Percentiles rank a stretch among this genome's conserved stretches.
phyloP scores from a whole-genome alignment of 1,140 invertebrate species.

The Calliphora vicina region DNA sequence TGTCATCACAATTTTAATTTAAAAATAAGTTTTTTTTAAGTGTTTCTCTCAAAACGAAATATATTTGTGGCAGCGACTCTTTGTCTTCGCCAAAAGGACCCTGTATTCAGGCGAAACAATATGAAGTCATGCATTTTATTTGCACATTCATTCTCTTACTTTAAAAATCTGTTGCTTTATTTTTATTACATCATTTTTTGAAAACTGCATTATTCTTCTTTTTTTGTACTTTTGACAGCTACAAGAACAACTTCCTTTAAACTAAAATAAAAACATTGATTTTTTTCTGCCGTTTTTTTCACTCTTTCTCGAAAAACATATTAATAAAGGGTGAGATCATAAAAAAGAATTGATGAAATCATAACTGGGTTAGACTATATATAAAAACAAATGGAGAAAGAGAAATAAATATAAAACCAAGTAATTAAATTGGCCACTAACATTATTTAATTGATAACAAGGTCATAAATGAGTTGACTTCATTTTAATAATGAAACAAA shows the following conservation, averaged over 20 bases:
- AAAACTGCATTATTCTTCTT: not conserved
- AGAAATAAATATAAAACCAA: not conserved
- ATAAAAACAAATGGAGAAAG: not conserved
- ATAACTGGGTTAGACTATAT: not conserved
- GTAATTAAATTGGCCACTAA: not conserved
- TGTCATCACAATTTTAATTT: not conserved
- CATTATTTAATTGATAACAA: not conserved
- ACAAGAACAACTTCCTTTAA: not conserved
- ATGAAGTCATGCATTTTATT: conserved; percentile 1
- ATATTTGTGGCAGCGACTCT: not conserved
- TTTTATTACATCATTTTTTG: not conserved
- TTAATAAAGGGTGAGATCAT: conserved; percentile 6
- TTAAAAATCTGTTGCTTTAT: not conserved
- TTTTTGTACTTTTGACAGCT: not conserved
- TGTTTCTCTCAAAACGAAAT: too few species aligned
- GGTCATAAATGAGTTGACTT: not conserved
- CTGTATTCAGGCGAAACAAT: not conserved
- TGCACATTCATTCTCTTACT: not conserved
- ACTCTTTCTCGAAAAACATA: too few species aligned
- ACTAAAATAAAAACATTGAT: not conserved
- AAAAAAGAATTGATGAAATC: not conserved
- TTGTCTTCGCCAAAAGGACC: not conserved
- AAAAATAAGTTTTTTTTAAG: not conserved
- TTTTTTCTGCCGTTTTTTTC: too few species aligned
- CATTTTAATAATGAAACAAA: not conserved